phyloP scores from a whole-genome alignment of 2,113 vertebrate species.

The Cyprinus carpio region DNA sequence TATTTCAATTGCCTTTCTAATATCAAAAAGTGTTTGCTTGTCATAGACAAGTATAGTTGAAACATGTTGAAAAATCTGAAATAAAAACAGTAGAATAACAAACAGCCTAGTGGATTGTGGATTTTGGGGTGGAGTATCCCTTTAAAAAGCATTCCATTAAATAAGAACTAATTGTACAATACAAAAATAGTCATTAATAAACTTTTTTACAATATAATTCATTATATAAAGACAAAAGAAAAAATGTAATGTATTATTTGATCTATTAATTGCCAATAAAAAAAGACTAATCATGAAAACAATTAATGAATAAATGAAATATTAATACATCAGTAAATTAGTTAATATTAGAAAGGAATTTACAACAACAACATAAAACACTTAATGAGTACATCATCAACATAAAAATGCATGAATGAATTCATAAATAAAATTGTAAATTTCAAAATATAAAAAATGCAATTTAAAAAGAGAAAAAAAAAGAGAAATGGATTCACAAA shows the following conservation, averaged over 20 bases:
- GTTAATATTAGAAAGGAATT: background rate
- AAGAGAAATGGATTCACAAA: background rate
- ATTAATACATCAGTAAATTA: background rate
- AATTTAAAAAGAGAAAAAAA: background rate
- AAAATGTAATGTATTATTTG: background rate
- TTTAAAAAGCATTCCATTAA: background rate
- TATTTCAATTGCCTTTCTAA: too few species aligned
- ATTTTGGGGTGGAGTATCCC: too few species aligned
- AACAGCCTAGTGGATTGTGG: too few species aligned
- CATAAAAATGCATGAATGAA: background rate
- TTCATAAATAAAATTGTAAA: background rate
- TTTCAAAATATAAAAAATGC: background rate
- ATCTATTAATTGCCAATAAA: too few species aligned
- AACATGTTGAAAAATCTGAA: too few species aligned
- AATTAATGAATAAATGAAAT: background rate
- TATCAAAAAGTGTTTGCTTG: too few species aligned
- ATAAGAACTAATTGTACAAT: background rate
- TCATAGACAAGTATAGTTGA: too few species aligned
- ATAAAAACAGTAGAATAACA: too few species aligned
- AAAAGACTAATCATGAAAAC: background rate
- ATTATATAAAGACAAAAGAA: too few species aligned
- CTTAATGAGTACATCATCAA: background rate
- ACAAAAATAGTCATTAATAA: background rate
- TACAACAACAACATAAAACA: constrained; percentile 2
- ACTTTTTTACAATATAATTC: too few species aligned